Conservation (phyloP, 2,113 vertebrate genomes). For the Onychostoma macrolepis region DNA sequence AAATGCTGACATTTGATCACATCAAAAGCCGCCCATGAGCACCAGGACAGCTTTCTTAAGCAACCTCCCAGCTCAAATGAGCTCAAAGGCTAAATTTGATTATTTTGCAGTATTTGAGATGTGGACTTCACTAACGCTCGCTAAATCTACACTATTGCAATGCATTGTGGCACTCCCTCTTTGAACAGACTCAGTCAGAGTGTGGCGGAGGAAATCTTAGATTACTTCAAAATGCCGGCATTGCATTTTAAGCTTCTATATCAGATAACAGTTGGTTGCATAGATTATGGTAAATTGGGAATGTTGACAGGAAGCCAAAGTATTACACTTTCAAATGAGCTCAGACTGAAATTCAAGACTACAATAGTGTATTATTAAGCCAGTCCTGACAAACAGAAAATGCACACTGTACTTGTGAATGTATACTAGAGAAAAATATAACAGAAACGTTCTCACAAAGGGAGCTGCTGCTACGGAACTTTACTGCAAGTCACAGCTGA, state of each 20-base stretch:
- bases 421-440: slow-evolving; percentile 19
- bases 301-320: slow-evolving; percentile 61
- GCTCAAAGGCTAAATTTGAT: background rate
- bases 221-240: slow-evolving; percentile 66
- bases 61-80: slow-evolving; percentile 11
- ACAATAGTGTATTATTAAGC: slow-evolving; percentile 47
- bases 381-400: slow-evolving; percentile 48
- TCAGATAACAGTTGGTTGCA: slow-evolving; percentile 75
- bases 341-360: slow-evolving; percentile 49
- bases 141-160: slow-evolving; percentile 38
- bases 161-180: slow-evolving; percentile 6
- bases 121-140: slow-evolving; percentile 10
- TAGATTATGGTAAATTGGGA: slow-evolving; percentile 76
- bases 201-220: slow-evolving; percentile 59
- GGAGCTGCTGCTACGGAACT: background rate
- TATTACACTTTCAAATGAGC: slow-evolving; percentile 58
- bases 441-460: background rate
- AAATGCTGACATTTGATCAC: background rate
- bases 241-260: slow-evolving; percentile 64
- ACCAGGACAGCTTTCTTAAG: slow-evolving; percentile 33
- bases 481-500: background rate
- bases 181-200: slow-evolving; percentile 12
- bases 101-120: slow-evolving; percentile 15
- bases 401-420: slow-evolving; percentile 15
- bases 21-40: background rate